A percentile compares a stretch with the other conserved stretches of the same genome.
Conservation (phyloP, 2,113 vertebrate species). For the Cryptomyrus ogoouensis region DNA sequence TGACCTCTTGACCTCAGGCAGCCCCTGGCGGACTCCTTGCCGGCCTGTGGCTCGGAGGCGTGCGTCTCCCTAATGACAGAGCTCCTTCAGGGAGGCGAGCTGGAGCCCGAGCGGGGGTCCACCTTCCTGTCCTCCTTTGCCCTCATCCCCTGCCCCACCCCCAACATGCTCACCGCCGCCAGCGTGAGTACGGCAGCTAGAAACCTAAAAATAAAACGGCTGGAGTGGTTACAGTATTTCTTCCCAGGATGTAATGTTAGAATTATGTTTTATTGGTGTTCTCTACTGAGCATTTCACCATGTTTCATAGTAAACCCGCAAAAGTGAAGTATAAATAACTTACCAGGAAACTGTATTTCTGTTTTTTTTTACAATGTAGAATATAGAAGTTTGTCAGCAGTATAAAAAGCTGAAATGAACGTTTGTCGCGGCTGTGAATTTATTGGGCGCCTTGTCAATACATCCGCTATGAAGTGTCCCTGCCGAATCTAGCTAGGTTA, state of each 20-base stretch:
- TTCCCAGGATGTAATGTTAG: not conserved
- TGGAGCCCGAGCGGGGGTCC: constrained; percentile 58
- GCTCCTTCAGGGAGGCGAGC: constrained; percentile 57
- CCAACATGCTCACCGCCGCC: constrained; percentile 58
- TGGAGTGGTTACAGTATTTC: not conserved
- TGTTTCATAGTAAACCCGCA: not conserved
- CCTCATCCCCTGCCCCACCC: constrained; percentile 66
- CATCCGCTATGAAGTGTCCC: not conserved
- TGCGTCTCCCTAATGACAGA: constrained; percentile 68
- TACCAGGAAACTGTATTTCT: not conserved
- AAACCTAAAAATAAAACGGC: not conserved
- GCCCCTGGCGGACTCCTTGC: constrained; percentile 67
- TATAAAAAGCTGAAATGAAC: not conserved
- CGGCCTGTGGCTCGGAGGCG: constrained; percentile 69
- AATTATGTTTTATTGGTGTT: not conserved
- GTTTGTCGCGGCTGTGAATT: not conserved
- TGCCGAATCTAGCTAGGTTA: not conserved
- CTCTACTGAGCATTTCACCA: not conserved
- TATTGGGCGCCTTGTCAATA: not conserved
- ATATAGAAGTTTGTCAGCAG: not conserved
- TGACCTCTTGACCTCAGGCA: constrained; percentile 58
- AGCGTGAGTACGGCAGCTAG: constrained; percentile 56
- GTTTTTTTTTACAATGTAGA: not conserved
- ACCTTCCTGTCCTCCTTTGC: constrained; percentile 65
- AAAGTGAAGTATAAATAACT: not conserved